Evolutionary conservation across 2,888 invertebrate genomes (phyloP), one percentile per base, ranked within the genome.

Genomic region (Phorcus lineatus): DNA sequence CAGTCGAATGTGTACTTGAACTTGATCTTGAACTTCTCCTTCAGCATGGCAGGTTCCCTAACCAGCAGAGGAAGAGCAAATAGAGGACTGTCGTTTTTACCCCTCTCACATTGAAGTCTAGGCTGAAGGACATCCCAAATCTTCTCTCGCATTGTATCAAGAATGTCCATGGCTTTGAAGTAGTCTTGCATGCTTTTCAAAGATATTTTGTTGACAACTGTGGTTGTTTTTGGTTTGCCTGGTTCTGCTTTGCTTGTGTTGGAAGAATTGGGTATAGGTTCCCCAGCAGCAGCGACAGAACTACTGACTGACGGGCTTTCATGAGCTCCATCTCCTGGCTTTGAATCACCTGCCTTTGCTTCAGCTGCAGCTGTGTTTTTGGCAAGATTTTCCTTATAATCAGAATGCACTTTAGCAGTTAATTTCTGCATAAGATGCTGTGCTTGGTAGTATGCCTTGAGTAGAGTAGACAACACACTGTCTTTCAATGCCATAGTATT

Each of bases 21-120:
- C 22, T 82, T 83, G 80, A 91, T 87, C 19, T 80, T 83, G 79
- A 90, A 91, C 52, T 88, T 76, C 6, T 88, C 83, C 74, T 89
- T 86, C 36, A 91, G 80, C 6, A 79, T 80, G 0, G 83, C 74
- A 47, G 86, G 85, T 66, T 90, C 85, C 17, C 87, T 81, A 4
- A 91, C 82, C 19, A 92, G 78, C 31, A 89, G 80, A 0, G 90
- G 90, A 36, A 92, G 82, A 11, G 91, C 92, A 80, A 92, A 87
- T 47, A 92, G 90, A 0, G 92, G 92, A 74, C 92, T 92, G 82
- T 91, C 91, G 70, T 91, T 87, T 77, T 88, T 86, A 0, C 92
- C 92, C 36, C 88, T 88, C 78, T 88, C 87, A 86, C 91, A 91
- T n/a, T 86, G 85, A 31, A 92, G 74, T n/a, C 85, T 86, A 0